Evolutionary conservation across 2,113 vertebrate species (phyloP), one percentile per base, ranked within the genome.

Genomic region (Hiodon alosoides): DNA sequence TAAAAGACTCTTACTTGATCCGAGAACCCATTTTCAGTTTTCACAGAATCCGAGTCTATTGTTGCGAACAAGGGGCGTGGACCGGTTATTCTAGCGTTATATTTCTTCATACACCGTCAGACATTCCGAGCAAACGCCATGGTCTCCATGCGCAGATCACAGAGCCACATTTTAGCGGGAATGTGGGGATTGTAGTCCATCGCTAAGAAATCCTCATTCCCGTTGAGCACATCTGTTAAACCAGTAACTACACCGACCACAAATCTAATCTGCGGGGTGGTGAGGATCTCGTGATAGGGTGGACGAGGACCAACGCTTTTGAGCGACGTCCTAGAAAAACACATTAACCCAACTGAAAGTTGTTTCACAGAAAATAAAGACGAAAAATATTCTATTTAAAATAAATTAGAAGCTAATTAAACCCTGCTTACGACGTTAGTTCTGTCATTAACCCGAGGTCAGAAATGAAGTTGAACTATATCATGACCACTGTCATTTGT

Each of bases 1-100:
- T n/a, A 4, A 7, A 48, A 7, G 13, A 10, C 66, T 69, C 90
- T 89, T 89, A 91, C 90, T 86, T 91, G 79, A 91, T 86, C 67
- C 90, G 82, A 82, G 89, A 91, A 75, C 89, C 89, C 90, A 91
- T 91, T 80, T 61, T 86, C 71, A 46, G 50, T 13, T 17, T 69
- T 80, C 71, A 55, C 54, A 48, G 61, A 76, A 76, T 72, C 77
- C 75, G 72, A 66, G 14, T 74, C 69, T 65, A 61, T 58, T 70
- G 67, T 75, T 58, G 55, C 57, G 61, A 16, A 50, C n/a, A 0
- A 71, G 75, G 76, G 78, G 72, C 77, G 76, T 83, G 73, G 83
- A 79, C 76, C 75, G 83, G 79, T 79, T 78, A 61, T 74, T 84
- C 59, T 68, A 31, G 66, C 80, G 13, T 75, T 67, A 81, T 77